Evolutionary conservation across 1,140 invertebrate species (phyloP).

Genomic region (Trinorchestia longiramus): DNA sequence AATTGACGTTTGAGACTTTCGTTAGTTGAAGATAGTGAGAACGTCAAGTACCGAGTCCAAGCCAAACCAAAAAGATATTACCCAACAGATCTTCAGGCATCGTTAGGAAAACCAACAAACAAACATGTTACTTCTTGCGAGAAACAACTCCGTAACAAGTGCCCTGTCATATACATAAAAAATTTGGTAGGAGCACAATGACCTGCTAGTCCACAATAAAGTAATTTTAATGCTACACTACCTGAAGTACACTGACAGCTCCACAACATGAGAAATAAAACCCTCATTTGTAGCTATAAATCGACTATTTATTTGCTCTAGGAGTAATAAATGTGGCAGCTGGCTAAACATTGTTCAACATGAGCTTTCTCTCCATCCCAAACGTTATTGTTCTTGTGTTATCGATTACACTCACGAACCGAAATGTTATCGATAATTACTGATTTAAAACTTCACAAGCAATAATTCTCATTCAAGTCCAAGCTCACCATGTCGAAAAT

Average conservation of each 20-base stretch:
- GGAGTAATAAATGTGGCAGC: neutral
- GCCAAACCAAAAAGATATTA: no score
- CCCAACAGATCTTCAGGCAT: no score
- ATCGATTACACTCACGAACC: neutral
- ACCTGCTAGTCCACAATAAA: no score
- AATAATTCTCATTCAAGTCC: neutral
- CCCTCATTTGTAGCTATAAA: neutral
- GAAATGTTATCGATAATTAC: neutral
- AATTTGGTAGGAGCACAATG: neutral
- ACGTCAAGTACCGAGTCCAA: no score
- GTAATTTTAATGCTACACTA: neutral
- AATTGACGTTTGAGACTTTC: no score
- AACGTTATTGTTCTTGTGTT: neutral
- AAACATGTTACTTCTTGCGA: neutral
- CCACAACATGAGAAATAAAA: neutral
- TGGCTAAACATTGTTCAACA: neutral
- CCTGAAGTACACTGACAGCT: neutral
- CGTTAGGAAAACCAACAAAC: no score
- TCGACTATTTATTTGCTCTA: neutral
- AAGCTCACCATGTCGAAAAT: neutral
- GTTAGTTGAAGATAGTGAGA: no score
- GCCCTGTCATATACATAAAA: neutral
- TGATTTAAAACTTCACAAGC: no score
- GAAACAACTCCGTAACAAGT: neutral
- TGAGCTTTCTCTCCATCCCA: neutral